Percentiles rank a stretch among this genome's conserved stretches.
Conservation (phyloP, 2,888 invertebrate species). For the Entomobrya proxima region DNA sequence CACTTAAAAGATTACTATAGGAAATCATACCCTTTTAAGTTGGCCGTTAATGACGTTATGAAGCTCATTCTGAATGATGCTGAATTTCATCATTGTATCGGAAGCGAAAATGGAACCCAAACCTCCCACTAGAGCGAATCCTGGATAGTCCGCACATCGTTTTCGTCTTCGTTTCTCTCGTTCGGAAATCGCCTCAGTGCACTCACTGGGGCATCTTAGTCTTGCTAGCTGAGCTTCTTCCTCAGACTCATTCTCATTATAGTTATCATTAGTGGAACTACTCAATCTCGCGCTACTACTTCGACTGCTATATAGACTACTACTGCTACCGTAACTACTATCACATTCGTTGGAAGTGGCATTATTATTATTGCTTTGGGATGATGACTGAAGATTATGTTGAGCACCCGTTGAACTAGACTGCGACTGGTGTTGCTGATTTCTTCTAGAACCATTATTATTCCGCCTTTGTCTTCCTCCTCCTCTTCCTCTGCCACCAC, state of each 20-base stretch:
- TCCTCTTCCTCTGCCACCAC: conserved; percentile 15
- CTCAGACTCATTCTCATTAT: conserved; percentile 70
- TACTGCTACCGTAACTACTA: conserved; percentile 67
- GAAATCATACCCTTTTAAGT: conserved; percentile 91
- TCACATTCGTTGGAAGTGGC: conserved; percentile 67
- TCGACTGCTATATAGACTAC: conserved; percentile 60
- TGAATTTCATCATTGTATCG: conserved; percentile 98
- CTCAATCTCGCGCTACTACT: conserved; percentile 51
- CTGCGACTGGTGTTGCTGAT: conserved; percentile 41
- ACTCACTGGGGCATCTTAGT: conserved; percentile 91
- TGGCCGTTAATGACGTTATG: conserved; percentile 98
- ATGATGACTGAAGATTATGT: conserved; percentile 44
- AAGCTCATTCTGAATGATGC: conserved; percentile 96
- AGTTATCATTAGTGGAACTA: conserved; percentile 40
- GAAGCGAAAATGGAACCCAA: conserved; percentile 92
- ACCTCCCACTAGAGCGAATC: conserved; percentile 86
- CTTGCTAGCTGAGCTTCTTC: conserved; percentile 84
- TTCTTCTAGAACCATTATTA: conserved; percentile 39
- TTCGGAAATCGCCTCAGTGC: conserved; percentile 91
- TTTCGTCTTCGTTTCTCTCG: conserved; percentile 85
- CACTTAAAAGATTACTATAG: background rate
- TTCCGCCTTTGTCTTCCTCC: conserved; percentile 55
- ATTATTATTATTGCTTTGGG: conserved; percentile 44
- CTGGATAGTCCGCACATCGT: conserved; percentile 94
- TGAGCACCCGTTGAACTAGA: conserved; percentile 53